Evolutionary conservation across 2,888 invertebrate species (phyloP).

Genomic region (Catotricha subobsoleta): DNA sequence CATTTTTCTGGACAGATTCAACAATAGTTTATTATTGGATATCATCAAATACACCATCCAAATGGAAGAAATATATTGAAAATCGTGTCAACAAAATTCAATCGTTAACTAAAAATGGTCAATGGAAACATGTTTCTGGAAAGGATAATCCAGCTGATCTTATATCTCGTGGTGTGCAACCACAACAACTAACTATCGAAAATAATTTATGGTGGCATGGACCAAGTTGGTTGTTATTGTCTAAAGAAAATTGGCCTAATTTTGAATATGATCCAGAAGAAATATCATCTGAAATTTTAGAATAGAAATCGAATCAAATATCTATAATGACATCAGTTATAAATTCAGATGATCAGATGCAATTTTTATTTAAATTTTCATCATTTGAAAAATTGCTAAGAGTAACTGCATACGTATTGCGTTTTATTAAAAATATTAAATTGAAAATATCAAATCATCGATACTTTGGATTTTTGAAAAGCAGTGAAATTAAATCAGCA

Average conservation of each 20-base stretch:
- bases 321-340: too few species aligned
- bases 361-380: too few species aligned
- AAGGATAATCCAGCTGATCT: constrained; percentile 15
- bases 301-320: too few species aligned
- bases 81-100: constrained; percentile 15
- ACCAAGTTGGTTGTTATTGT: background rate
- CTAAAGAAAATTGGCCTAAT: background rate
- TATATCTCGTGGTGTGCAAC: constrained; percentile 11
- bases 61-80: constrained; percentile 15
- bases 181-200: background rate
- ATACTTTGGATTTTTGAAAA: too few species aligned
- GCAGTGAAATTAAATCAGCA: too few species aligned
- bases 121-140: constrained; percentile 14
- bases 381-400: too few species aligned
- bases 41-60: constrained; percentile 8
- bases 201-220: constrained; percentile 3
- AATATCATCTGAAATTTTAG: too few species aligned
- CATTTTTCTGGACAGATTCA: constrained; percentile 16
- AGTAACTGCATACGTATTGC: too few species aligned
- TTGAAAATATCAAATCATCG: too few species aligned
- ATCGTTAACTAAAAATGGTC: constrained; percentile 6
- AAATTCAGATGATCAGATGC: too few species aligned
- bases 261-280: too few species aligned
- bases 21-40: constrained; percentile 15
- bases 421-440: too few species aligned